Evolutionary conservation across 1,140 invertebrate genomes (phyloP), one percentile per base, ranked within the genome.

Genomic region (Pseudomyrmex gracilis): DNA sequence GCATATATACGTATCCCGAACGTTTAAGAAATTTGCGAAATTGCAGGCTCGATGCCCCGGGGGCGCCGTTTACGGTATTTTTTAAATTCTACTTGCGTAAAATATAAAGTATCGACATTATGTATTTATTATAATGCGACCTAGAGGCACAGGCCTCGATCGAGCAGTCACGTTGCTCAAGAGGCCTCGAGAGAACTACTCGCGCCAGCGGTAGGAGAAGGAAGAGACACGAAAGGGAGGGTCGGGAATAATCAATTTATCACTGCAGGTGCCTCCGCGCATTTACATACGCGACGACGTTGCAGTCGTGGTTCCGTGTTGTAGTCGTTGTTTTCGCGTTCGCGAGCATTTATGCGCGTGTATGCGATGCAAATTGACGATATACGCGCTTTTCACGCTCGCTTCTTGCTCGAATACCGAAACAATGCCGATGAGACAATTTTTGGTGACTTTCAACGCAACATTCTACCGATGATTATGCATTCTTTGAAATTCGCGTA

Each of bases 251-350:
- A 91, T 91, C 91, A 92, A 94, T 93, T 93, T 93, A 93, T 93
- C 92, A 92, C 92, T 92, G 89, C 92, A 91, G 90, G 90, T 92
- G 91, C 90, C 85, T 90, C 83, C 85, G 86, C 88, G 86, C 90
- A 94, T 93, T 94, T 93, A 90, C 93, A 94, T 93, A 93, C 89
- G 73, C 90, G 91, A 92, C 88, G 90, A 90, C 78, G 83, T 90
- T 89, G 90, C 83, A 90, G 89, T 88, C 90, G 88, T 91, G 89
- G 89, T 83, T 87, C 87, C 83, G 89, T 87, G 89, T 88, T 86
- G 87, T 78, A 84, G 85, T 85, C 73, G 82, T 74, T 86, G 83
- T 85, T 87, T 87, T 87, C 82, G 80, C 85, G 87, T 87, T 90
- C 73, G 51, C 60, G 70, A 64, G 78, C 78, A 70, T 47, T 63